Conservation (phyloP, 2,113 vertebrate species). For the Carassius gibelio region DNA sequence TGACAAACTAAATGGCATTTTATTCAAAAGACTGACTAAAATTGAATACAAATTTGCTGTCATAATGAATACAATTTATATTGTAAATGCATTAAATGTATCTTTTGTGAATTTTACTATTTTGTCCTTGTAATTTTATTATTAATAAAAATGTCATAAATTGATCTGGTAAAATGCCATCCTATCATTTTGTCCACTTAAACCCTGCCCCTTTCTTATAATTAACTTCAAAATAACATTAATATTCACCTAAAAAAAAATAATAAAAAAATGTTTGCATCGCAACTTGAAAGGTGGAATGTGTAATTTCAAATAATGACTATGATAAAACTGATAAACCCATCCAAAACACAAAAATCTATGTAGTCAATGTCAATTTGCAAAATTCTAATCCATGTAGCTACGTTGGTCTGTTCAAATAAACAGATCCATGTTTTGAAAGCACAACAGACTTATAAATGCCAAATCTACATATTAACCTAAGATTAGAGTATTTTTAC, state of each 20-base stretch:
- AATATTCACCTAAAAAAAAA: background rate
- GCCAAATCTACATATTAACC: background rate
- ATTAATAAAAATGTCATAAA: background rate
- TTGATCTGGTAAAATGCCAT: no score
- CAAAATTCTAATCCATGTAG: background rate
- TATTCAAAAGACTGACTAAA: no score
- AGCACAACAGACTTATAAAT: background rate
- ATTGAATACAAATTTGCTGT: no score
- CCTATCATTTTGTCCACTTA: no score
- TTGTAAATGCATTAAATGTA: background rate
- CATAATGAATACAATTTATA: background rate
- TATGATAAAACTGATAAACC: background rate
- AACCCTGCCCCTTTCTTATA: no score
- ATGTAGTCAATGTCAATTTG: background rate
- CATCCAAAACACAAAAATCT: background rate
- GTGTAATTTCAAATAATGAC: background rate
- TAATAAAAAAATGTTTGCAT: background rate
- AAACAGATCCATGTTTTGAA: background rate
- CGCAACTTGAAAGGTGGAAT: background rate
- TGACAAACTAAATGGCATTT: no score
- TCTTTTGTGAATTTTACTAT: background rate
- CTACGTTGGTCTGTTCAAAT: background rate
- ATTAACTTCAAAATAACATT: background rate
- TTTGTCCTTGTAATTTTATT: background rate
- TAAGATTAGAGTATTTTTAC: background rate